Base-by-base conservation (phyloP, 2,113 vertebrate species). In the Cololabis saira region DNA sequence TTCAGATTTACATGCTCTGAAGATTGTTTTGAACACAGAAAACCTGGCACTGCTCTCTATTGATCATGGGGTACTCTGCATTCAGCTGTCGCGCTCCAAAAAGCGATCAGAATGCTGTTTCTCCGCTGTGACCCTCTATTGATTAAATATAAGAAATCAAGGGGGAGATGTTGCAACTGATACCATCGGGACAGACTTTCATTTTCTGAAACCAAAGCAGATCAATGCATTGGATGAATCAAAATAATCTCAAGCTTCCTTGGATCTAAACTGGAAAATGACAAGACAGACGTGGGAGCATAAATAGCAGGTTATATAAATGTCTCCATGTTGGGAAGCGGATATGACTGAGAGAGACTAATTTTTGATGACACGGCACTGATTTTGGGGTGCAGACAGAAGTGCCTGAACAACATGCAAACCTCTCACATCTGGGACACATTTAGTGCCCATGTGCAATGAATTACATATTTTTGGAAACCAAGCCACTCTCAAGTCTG, bases 381-480 rank as follows among this genome's bases (percentile, higher is more conserved):
- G 73, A 88, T 86, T 50, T 56, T 12, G 58, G 81, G 75, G 74
- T 73, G 59, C 52, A 82, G 67, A 74, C 61, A 75, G 74, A 52
- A 52, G 51, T 33, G 75, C 30, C 61, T 73, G 40, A 86, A 83
- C 87, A 91, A 84, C 68, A 65, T 58, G 71, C 80, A 82, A 92
- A 90, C 81, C 73, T 74, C 13, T 56, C 50, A 27, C 88, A 93
- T 93, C 90, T 93, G 91, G 88, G 76, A 87, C 27, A 71, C 63
- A 88, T 92, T 90, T 85, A 67, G 67, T 48, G 27, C 59, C 81
- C 89, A 91, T 89, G 85, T 90, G 90, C 83, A 83, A 89, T 71
- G 71, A 76, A 93, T 92, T 89, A 90, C 63, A 86, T 83, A 80
- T 87, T 84, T 89, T 75, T 86, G 78, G 69, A 87, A 87, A 85